These are phyloP conservation scores for Diaperis boleti DNA, from an alignment of 2,888 invertebrate species.

Conservation along the genomic window DNA sequence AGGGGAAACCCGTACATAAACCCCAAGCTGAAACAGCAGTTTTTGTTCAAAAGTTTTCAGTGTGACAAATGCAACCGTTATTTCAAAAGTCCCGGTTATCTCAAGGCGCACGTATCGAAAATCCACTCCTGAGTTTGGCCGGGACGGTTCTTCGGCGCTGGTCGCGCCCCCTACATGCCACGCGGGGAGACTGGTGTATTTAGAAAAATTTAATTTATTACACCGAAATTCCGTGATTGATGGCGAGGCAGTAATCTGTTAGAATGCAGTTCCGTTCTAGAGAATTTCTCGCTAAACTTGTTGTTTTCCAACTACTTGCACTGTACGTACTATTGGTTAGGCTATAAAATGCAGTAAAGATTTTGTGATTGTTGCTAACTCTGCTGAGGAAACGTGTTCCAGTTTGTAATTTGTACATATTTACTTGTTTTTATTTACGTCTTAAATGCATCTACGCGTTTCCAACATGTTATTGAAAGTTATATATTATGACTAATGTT, in stretches of 20 bases:
- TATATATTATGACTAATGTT: constrained; percentile 18
- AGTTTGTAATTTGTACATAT: constrained; percentile 13
- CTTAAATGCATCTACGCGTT: constrained; percentile 7
- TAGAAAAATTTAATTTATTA: no score
- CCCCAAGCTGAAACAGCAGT: constrained; percentile 63
- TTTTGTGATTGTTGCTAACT: constrained; percentile 23
- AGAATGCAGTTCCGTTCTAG: no score
- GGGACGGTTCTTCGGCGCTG: constrained; percentile 13
- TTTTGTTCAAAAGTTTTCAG: constrained; percentile 62
- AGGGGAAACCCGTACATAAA: constrained; percentile 64
- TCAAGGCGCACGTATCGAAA: constrained; percentile 64
- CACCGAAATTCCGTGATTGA: no score
- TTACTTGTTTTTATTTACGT: constrained; percentile 15
- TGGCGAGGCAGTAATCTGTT: not conserved
- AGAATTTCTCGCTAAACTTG: constrained; percentile 11
- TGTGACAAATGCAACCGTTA: constrained; percentile 63
- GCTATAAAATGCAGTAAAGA: not conserved
- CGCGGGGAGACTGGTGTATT: no score
- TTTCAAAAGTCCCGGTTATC: constrained; percentile 65
- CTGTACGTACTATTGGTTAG: constrained; percentile 3
- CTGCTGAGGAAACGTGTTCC: constrained; percentile 17
- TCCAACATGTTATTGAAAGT: constrained; percentile 2
- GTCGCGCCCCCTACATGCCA: no score
- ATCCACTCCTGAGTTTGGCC: constrained; percentile 53
- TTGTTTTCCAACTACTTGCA: no score